phyloP scores from a whole-genome alignment of 2,888 invertebrate species.

The Notodonta ziczac region DNA sequence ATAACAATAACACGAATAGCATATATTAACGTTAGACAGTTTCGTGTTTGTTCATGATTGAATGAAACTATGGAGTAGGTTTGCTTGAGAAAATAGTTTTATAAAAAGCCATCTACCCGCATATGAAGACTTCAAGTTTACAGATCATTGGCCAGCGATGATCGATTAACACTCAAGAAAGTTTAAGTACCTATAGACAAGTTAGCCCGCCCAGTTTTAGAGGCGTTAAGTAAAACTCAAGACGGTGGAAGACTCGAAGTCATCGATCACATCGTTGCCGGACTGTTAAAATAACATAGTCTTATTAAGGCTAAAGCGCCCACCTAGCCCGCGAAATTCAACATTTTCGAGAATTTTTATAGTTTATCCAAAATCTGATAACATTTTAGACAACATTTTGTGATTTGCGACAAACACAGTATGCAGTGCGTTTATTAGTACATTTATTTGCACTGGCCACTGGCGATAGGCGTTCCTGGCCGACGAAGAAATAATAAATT shows the following conservation, averaged over 20 bases:
- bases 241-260: conserved; percentile 57
- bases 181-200: conserved; percentile 60
- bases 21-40: not conserved
- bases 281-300: conserved; percentile 57
- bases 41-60: too few species aligned
- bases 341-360: too few species aligned
- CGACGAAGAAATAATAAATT: too few species aligned
- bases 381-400: too few species aligned
- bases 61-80: not conserved
- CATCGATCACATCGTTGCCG: conserved; percentile 72
- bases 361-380: too few species aligned
- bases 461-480: too few species aligned
- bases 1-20: not conserved
- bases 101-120: not conserved
- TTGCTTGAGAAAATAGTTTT: not conserved
- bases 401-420: too few species aligned
- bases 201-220: conserved; percentile 64
- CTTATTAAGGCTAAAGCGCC: conserved; percentile 49
- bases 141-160: conserved; percentile 68
- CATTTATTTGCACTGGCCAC: too few species aligned
- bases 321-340: too few species aligned
- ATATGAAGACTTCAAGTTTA: conserved; percentile 40
- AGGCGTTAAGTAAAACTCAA: conserved; percentile 70
- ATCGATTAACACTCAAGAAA: conserved; percentile 71
- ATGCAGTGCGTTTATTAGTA: too few species aligned